These are phyloP conservation scores for Myiopsitta monachus DNA, from an alignment of 2,113 vertebrate species.

Conservation along the genomic window DNA sequence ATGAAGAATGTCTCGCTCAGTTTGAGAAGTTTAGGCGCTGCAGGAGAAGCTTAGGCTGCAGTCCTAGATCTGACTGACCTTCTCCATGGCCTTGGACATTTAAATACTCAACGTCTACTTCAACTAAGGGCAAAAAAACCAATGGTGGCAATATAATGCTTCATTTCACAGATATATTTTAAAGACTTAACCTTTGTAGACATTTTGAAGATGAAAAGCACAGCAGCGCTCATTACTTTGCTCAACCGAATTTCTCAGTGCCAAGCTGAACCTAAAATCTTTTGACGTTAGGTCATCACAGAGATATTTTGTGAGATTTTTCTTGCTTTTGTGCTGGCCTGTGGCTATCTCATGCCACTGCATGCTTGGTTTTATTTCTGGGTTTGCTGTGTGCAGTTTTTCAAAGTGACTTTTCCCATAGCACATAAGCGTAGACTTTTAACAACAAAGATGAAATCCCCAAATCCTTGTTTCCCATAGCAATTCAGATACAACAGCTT, in stretches of 20 bases:
- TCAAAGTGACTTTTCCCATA: not conserved
- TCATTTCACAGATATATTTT: slow-evolving; percentile 45
- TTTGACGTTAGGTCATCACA: slow-evolving; percentile 2
- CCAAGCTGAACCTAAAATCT: not conserved
- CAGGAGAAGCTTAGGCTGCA: not conserved
- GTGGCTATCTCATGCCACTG: not conserved
- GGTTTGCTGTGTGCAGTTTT: not conserved
- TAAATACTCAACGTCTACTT: slow-evolving; percentile 4
- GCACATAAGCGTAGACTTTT: not conserved
- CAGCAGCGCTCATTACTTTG: not conserved
- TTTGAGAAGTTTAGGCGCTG: not conserved
- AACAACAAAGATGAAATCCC: not conserved
- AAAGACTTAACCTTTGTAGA: slow-evolving; percentile 43
- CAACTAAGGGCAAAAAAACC: not conserved
- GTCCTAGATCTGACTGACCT: not conserved
- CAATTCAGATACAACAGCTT: not conserved
- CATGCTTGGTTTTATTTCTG: not conserved
- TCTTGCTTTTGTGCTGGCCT: not conserved
- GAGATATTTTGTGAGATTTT: not conserved
- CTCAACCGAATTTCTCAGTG: not conserved
- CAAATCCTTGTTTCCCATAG: not conserved
- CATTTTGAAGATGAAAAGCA: slow-evolving; percentile 46
- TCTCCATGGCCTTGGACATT: not conserved
- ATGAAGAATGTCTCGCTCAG: not conserved
- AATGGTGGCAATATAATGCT: not conserved